Conservation (phyloP, 2,888 invertebrate species). For the Eupithecia subfuscata region DNA sequence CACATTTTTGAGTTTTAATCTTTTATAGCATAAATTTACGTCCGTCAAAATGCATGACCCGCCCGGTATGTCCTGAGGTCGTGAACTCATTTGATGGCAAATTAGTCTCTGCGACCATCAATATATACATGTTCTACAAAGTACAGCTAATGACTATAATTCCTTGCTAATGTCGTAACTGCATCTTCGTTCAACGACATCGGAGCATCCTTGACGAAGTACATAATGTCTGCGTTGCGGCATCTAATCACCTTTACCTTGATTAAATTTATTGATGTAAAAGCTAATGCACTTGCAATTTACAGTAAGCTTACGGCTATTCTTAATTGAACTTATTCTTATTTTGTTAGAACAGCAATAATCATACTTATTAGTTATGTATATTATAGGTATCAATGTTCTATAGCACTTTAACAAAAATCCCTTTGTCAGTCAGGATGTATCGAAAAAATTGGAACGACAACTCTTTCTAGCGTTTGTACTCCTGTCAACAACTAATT, state of each 20-base stretch:
- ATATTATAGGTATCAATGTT: too few relatives aligned
- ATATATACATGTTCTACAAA: conserved; percentile 14
- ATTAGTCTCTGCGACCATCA: background rate
- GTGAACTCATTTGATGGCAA: background rate
- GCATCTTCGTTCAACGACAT: conserved; percentile 20
- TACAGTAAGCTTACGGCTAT: background rate
- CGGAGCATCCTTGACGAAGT: background rate
- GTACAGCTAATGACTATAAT: conserved; percentile 31
- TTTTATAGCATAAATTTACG: background rate
- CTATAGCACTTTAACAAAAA: too few relatives aligned
- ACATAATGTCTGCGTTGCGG: conserved; percentile 7
- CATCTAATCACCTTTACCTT: conserved; percentile 3
- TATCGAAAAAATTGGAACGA: too few relatives aligned
- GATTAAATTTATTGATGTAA: background rate
- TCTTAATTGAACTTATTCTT: too few relatives aligned
- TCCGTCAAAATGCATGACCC: background rate
- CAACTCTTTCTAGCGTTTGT: too few relatives aligned
- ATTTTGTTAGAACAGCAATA: too few relatives aligned
- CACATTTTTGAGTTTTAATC: background rate
- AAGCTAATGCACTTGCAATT: conserved; percentile 1
- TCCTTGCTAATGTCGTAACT: conserved; percentile 24
- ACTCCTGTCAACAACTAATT: too few relatives aligned
- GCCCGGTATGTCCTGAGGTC: background rate
- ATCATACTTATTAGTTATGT: too few relatives aligned
- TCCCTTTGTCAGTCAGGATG: too few relatives aligned